Evolutionary conservation across 2,797 vertebrate species (phyloP).

Genomic region (Acanthurus lineatus): DNA sequence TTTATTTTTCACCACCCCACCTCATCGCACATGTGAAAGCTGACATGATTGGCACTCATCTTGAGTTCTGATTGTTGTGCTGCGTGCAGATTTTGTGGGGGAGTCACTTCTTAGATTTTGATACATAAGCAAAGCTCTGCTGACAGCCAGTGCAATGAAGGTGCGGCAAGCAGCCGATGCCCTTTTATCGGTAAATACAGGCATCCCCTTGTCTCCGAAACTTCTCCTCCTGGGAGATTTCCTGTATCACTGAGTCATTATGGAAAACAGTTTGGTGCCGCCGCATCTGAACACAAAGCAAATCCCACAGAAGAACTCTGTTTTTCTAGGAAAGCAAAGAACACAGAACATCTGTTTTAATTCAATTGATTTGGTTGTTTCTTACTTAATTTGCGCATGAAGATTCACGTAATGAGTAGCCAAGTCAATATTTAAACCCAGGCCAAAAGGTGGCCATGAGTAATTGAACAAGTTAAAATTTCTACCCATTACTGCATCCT

Average conservation of each 20-base stretch:
- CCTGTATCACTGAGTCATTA: slow-evolving; percentile 62
- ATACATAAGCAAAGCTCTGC: slow-evolving; percentile 53
- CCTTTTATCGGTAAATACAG: slow-evolving; percentile 67
- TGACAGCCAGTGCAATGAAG: slow-evolving; percentile 42
- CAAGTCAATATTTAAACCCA: slow-evolving; percentile 38
- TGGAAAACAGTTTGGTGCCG: slow-evolving; percentile 27
- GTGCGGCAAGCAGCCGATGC: slow-evolving; percentile 29
- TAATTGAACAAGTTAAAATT: slow-evolving; percentile 55
- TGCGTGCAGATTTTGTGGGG: slow-evolving; percentile 59
- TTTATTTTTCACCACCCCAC: slow-evolving; percentile 28
- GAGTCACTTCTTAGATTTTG: slow-evolving; percentile 59
- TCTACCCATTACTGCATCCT: slow-evolving; percentile 49
- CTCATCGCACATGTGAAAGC: slow-evolving; percentile 54
- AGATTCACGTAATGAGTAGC: slow-evolving; percentile 54
- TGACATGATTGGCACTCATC: slow-evolving; percentile 77
- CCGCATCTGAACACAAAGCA: slow-evolving; percentile 36
- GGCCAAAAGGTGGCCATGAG: slow-evolving; percentile 65
- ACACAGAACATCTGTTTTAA: slow-evolving; percentile 63
- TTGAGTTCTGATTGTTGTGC: slow-evolving; percentile 70
- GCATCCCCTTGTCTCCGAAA: slow-evolving; percentile 49
- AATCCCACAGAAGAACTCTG: slow-evolving; percentile 26
- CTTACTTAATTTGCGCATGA: slow-evolving; percentile 54
- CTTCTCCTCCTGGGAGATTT: slow-evolving; percentile 27
- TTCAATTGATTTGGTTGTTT: slow-evolving; percentile 58
- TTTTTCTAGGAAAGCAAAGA: slow-evolving; percentile 34